These are phyloP conservation scores for Mycetomoellerius zeteki DNA, from an alignment of 1,140 invertebrate species.

Conservation along the genomic window DNA sequence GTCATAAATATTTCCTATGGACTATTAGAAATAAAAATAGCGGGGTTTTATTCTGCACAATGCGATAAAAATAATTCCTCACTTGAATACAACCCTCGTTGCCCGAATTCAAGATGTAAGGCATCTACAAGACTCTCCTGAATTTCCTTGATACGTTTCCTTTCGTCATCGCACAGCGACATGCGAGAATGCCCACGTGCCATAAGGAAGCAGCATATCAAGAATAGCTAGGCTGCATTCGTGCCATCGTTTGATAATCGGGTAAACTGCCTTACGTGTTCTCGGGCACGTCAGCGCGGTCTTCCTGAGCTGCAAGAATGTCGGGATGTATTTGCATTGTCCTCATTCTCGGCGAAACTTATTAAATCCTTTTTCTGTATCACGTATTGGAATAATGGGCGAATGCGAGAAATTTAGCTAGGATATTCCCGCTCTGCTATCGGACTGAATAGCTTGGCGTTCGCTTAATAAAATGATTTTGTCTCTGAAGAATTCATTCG, in stretches of 20 bases:
- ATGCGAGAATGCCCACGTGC: slow-evolving; percentile 33
- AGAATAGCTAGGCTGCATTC: slow-evolving; percentile 24
- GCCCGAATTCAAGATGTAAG: neutral
- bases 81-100: neutral
- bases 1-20: neutral
- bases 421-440: neutral
- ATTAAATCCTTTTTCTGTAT: slow-evolving; percentile 54
- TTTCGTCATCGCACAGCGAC: neutral
- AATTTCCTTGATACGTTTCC: slow-evolving; percentile 15
- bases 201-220: slow-evolving; percentile 19
- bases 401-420: slow-evolving; percentile 24
- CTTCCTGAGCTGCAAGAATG: slow-evolving; percentile 20
- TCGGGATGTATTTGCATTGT: slow-evolving; percentile 9
- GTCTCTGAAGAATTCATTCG: slow-evolving; percentile 42
- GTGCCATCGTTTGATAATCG: slow-evolving; percentile 54
- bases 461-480: slow-evolving; percentile 54
- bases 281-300: neutral
- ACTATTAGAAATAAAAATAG: neutral
- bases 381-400: neutral
- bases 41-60: neutral
- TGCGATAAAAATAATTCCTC: neutral
- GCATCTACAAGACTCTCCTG: neutral
- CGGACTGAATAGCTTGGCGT: neutral
- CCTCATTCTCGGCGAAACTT: slow-evolving; percentile 41
- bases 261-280: slow-evolving; percentile 26